Percentiles rank a stretch among this genome's conserved stretches.
These are phyloP conservation scores for Ochropleura leucogaster DNA, from an alignment of 2,888 invertebrate genomes.

Conservation along the genomic window DNA sequence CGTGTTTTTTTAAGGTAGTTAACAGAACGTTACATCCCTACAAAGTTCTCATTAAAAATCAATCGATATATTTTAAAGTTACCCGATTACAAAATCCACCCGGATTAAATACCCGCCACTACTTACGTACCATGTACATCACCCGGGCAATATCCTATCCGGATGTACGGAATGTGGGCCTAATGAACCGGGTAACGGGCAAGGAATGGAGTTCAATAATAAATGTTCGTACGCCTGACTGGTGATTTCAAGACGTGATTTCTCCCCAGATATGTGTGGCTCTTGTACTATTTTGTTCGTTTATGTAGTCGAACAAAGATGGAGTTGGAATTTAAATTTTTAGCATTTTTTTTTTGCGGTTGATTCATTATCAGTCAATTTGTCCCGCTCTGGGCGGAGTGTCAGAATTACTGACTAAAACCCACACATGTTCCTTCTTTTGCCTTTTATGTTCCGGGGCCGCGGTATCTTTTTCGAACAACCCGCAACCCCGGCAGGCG, in stretches of 20 bases:
- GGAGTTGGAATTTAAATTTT: not conserved
- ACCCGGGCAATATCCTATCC: constrained; percentile 66
- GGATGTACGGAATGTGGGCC: constrained; percentile 64
- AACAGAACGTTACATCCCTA: no score
- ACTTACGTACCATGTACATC: constrained; percentile 46
- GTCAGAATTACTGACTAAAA: no score
- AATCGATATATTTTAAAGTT: not conserved
- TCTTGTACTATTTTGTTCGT: constrained; percentile 10
- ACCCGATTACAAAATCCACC: not conserved
- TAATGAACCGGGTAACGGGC: constrained; percentile 68
- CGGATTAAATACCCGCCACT: not conserved
- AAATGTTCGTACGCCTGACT: constrained; percentile 50
- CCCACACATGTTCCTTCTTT: no score
- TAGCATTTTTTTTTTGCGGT: not conserved
- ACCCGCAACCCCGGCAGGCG: no score
- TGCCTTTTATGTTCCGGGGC: no score
- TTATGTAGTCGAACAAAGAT: not conserved
- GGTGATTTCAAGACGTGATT: constrained; percentile 40
- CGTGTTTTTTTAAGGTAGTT: no score
- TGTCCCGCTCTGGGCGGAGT: no score
- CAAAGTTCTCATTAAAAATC: not conserved
- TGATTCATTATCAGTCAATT: no score
- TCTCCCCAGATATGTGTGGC: constrained; percentile 21
- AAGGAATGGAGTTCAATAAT: constrained; percentile 60
- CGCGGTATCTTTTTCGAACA: no score